A percentile compares a stretch with the other conserved stretches of the same genome.
Conservation (phyloP, 2,888 invertebrate species). For the Calephelis perditalis region DNA sequence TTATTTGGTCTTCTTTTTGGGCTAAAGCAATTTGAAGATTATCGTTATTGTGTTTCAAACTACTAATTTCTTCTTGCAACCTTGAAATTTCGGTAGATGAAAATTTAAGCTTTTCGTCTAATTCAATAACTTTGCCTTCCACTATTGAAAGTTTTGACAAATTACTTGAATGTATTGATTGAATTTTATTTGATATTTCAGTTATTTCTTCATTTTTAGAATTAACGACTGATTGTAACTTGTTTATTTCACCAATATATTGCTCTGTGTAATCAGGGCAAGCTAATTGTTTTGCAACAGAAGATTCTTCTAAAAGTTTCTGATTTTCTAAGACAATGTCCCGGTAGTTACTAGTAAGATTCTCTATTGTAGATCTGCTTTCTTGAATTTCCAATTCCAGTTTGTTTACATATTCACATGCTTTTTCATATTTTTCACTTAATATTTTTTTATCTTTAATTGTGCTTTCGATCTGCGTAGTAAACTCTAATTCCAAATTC, state of each 20-base stretch:
- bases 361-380: constrained; percentile 51
- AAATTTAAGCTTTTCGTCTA: constrained; percentile 47
- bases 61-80: constrained; percentile 37
- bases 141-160: constrained; percentile 39
- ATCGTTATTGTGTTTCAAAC: constrained; percentile 43
- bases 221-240: constrained; percentile 67
- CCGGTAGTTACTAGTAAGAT: constrained; percentile 47
- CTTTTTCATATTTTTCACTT: constrained; percentile 64
- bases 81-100: constrained; percentile 37
- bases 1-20: constrained; percentile 56
- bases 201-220: constrained; percentile 70
- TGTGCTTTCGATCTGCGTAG: constrained; percentile 62
- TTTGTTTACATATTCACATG: constrained; percentile 66
- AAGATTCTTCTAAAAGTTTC: constrained; percentile 44
- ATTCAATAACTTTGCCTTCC: constrained; percentile 49
- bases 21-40: constrained; percentile 41
- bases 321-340: constrained; percentile 56
- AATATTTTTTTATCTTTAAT: constrained; percentile 69
- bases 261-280: constrained; percentile 67
- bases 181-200: constrained; percentile 46
- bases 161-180: constrained; percentile 43
- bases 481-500: constrained; percentile 65
- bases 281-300: constrained; percentile 33
- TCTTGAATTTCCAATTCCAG: constrained; percentile 55
- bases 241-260: constrained; percentile 77